Conservation (phyloP, 1,140 invertebrate species). For the Stratiolaelaps scimitus region DNA sequence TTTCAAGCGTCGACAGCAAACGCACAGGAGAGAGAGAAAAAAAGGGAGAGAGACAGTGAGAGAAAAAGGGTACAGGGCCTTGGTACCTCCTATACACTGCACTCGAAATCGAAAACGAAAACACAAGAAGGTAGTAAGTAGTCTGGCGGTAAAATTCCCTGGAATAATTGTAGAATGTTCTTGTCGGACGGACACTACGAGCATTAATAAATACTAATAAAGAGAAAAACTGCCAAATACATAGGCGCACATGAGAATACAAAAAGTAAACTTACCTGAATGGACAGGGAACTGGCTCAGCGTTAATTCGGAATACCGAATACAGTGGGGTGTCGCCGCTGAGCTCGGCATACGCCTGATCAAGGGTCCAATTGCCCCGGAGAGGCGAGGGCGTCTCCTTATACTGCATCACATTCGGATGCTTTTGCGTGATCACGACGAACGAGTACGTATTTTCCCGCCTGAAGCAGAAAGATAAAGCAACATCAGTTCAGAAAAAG, state of each 20-base stretch:
- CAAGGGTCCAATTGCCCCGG: constrained; percentile 28
- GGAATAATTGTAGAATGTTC: no score
- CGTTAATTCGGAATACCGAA: constrained; percentile 38
- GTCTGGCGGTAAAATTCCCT: no score
- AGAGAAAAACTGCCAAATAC: neutral
- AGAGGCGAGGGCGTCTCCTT: constrained; percentile 27
- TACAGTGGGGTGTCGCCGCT: constrained; percentile 38
- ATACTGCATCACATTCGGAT: constrained; percentile 27
- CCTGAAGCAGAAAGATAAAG: neutral
- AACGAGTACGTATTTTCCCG: constrained; percentile 25
- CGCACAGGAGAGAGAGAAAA: no score
- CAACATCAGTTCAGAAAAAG: no score
- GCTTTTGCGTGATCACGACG: constrained; percentile 27
- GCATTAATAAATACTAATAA: no score
- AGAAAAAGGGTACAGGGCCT: no score
- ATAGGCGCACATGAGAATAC: neutral
- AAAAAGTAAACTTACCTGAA: constrained; percentile 12
- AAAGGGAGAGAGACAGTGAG: no score
- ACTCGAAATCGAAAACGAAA: no score
- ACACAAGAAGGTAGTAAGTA: no score
- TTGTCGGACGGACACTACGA: no score
- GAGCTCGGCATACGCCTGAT: constrained; percentile 36
- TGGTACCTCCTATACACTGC: no score
- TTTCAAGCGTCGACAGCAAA: neutral
- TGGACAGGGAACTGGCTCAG: constrained; percentile 8